These are phyloP conservation scores for Drosophila flavopinicola DNA, from an alignment of 2,888 invertebrate species.

Conservation along the genomic window DNA sequence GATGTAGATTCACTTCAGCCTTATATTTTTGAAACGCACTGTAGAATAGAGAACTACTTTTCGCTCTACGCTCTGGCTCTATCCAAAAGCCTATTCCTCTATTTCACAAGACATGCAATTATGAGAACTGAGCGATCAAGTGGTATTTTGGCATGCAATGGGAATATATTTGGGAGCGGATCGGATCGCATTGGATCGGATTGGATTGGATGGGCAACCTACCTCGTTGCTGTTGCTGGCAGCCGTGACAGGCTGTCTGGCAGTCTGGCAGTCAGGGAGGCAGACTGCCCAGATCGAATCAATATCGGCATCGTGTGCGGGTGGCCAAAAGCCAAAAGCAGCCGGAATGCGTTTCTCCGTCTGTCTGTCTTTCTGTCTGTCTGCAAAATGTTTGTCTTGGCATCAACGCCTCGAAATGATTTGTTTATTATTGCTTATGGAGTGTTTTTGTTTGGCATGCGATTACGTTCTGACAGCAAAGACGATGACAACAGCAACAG, in stretches of 20 bases:
- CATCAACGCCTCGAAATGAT: conserved; percentile 61
- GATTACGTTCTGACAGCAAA: conserved; percentile 66
- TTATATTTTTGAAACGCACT: conserved; percentile 7
- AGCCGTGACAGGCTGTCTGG: conserved; percentile 45
- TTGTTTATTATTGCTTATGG: conserved; percentile 79
- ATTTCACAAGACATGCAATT: conserved; percentile 63
- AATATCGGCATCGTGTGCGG: conserved; percentile 70
- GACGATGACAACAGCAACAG: conserved; percentile 7
- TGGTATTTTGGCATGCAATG: conserved; percentile 61
- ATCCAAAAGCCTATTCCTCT: conserved; percentile 9
- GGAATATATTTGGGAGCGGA: conserved; percentile 12
- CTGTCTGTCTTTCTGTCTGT: conserved; percentile 18
- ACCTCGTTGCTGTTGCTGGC: conserved; percentile 44
- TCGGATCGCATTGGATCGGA: conserved; percentile 24
- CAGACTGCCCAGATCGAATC: conserved; percentile 64
- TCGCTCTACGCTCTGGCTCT: conserved; percentile 12
- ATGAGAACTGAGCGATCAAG: conserved; percentile 73
- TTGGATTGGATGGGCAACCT: conserved; percentile 22
- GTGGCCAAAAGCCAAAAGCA: conserved; percentile 54
- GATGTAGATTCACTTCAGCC: background rate
- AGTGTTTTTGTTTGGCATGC: conserved; percentile 79
- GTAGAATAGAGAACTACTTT: conserved; percentile 23
- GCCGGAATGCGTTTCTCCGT: conserved; percentile 34
- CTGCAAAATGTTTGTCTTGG: conserved; percentile 55
- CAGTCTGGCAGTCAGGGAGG: background rate